Conservation (phyloP, 2,888 invertebrate species). For the Uloborus plumipes region DNA sequence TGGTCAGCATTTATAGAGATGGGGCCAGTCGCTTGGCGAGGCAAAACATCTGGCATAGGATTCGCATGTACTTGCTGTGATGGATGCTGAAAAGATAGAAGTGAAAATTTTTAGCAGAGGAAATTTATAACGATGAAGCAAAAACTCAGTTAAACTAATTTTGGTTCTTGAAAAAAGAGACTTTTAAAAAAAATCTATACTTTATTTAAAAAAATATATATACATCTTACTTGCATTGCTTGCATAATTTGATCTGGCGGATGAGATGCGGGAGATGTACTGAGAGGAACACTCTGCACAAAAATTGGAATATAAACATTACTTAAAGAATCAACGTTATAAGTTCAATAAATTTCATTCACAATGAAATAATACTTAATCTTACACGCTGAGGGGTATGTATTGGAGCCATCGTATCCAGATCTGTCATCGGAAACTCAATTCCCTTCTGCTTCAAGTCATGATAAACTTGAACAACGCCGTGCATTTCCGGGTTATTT, state of each 20-base stretch:
- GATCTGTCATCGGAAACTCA: slow-evolving; percentile 96
- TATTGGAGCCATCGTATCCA: slow-evolving; percentile 93
- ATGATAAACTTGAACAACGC: slow-evolving; percentile 92
- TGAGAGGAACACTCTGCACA: slow-evolving; percentile 47
- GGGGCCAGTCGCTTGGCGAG: slow-evolving; percentile 67
- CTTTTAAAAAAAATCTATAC: neutral
- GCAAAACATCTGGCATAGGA: slow-evolving; percentile 51
- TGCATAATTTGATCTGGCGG: slow-evolving; percentile 29
- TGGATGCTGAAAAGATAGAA: neutral
- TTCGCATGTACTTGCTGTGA: slow-evolving; percentile 14
- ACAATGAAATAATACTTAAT: slow-evolving; percentile 3
- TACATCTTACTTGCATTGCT: slow-evolving; percentile 23
- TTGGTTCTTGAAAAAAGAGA: neutral
- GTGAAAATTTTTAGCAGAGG: neutral
- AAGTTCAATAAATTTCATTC: neutral
- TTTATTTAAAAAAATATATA: neutral
- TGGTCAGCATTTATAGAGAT: slow-evolving; percentile 82
- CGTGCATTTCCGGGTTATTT: slow-evolving; percentile 88
- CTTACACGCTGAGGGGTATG: slow-evolving; percentile 86
- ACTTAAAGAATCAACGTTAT: neutral
- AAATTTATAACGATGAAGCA: neutral
- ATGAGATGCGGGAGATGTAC: slow-evolving; percentile 35
- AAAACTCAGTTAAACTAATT: neutral
- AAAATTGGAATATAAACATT: neutral
- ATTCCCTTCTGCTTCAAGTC: slow-evolving; percentile 95